Base-by-base conservation (phyloP, 2,113 vertebrate genomes). In the Clupea harengus region DNA sequence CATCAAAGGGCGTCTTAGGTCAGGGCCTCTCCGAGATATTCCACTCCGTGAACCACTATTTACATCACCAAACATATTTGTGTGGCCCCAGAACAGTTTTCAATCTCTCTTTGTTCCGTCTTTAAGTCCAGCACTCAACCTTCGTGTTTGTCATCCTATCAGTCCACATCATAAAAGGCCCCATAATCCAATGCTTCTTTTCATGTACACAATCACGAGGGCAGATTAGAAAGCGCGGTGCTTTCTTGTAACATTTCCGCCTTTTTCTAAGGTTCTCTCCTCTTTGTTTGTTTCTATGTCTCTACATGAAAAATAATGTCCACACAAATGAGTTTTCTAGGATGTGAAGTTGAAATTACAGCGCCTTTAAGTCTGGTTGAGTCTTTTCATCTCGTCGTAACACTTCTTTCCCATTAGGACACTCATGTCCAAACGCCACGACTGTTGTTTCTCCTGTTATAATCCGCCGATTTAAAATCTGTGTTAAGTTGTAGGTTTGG, bases 391-490 rank as follows among this genome's bases (percentile, higher is more conserved):
- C 3, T 52, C 22, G 82, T 82, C 39, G 28, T 85, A 89, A 85
- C 85, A 81, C 87, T 91, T 89, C 75, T 85, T 88, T 86, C 90
- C 87, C 89, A 90, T 90, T 92, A 85, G 88, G 87, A 88, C 90
- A 86, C 86, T 86, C 81, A 89, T 92, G 87, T 93, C 89, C 85
- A 15, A 15, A 44, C 84, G 87, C 84, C 88, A 88, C 80, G 54
- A 54, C 64, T 67, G 60, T 25, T 84, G 88, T 82, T 93, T 93
- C 93, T 91, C 90, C 89, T 72, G 81, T 81, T 32, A 82, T 94
- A 93, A 94, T 94, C 93, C 90, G 83, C 64, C 52, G 88, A 85
- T 86, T 82, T 85, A 89, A 90, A 90, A 93, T 93, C 91, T 89
- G 84, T 88, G 84, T 85, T 45, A 82, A 89, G 82, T 85, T 90